A percentile compares a stretch with the other conserved stretches of the same genome.
Evolutionary conservation across 2,888 invertebrate species (phyloP).

Genomic region (Diaphora mendica): DNA sequence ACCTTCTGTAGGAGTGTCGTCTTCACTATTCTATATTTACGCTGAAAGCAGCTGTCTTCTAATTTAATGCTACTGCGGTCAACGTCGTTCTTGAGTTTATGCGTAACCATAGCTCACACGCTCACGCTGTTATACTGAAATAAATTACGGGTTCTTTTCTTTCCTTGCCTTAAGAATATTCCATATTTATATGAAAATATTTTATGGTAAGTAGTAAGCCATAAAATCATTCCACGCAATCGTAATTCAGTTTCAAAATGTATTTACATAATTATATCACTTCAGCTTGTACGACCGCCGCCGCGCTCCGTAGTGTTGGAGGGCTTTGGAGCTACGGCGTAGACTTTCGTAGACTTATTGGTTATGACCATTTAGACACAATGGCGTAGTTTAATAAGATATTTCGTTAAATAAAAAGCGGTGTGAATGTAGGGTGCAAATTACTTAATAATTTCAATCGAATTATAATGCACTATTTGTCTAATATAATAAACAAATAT

Average conservation of each 20-base stretch:
- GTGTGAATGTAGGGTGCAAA: neutral
- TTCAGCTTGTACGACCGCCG: neutral
- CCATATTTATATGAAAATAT: conserved; percentile 13
- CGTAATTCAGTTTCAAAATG: conserved; percentile 3
- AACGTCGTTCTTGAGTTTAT: conserved; percentile 24
- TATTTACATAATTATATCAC: conserved; percentile 5
- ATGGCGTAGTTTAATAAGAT: neutral
- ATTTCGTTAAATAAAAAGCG: neutral
- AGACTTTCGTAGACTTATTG: neutral
- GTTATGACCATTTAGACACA: neutral
- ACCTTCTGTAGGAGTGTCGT: neutral
- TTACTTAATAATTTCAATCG: neutral
- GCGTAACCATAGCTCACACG: conserved; percentile 24
- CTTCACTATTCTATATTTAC: conserved; percentile 2
- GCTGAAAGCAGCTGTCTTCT: conserved; percentile 14
- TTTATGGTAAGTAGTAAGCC: conserved; percentile 5
- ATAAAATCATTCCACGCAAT: conserved; percentile 5
- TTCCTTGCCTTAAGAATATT: conserved; percentile 15
- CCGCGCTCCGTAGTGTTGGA: neutral
- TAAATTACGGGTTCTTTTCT: conserved; percentile 12
- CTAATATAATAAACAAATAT: conserved; percentile 10
- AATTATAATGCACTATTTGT: neutral
- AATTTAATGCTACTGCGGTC: conserved; percentile 21
- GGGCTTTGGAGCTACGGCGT: conserved; percentile 3
- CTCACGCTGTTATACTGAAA: conserved; percentile 20